A percentile compares a stretch with the other conserved stretches of the same genome.
phyloP scores from a whole-genome alignment of 2,113 vertebrate species.

The Motacilla alba region DNA sequence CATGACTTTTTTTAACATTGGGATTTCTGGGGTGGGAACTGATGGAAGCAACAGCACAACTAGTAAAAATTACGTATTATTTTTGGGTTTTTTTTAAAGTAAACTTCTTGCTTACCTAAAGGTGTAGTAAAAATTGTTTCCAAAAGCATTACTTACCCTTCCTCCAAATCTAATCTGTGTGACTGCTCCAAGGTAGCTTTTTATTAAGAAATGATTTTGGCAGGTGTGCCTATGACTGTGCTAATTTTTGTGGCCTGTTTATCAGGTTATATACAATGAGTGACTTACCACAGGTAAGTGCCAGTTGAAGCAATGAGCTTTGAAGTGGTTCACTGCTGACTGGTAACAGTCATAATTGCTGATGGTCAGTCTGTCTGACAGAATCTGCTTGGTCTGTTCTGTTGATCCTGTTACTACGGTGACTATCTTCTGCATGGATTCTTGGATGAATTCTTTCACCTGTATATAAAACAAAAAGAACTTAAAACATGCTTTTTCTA shows the following conservation, averaged over 20 bases:
- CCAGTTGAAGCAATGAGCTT: conserved; percentile 91
- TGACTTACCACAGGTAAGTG: conserved; percentile 78
- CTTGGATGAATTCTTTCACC: conserved; percentile 76
- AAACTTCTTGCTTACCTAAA: neutral
- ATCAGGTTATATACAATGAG: neutral
- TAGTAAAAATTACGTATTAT: neutral
- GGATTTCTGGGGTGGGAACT: neutral
- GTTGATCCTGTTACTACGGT: conserved; percentile 65
- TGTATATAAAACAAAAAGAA: conserved; percentile 4
- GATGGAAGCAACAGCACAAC: neutral
- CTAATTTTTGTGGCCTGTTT: neutral
- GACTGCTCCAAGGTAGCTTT: neutral
- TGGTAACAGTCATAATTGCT: conserved; percentile 81
- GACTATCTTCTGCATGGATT: conserved; percentile 77
- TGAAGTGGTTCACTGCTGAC: conserved; percentile 77
- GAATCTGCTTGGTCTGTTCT: conserved; percentile 46
- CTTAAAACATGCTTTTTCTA: neutral
- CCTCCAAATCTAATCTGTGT: neutral
- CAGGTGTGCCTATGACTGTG: neutral
- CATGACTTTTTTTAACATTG: neutral
- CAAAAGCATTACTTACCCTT: neutral
- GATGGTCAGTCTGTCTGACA: conserved; percentile 72
- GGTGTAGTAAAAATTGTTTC: neutral
- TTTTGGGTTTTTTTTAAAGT: neutral
- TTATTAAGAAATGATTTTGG: neutral